Evolutionary conservation across 2,888 invertebrate genomes (phyloP), one percentile per base, ranked within the genome.

Genomic region (Myathropa florea): DNA sequence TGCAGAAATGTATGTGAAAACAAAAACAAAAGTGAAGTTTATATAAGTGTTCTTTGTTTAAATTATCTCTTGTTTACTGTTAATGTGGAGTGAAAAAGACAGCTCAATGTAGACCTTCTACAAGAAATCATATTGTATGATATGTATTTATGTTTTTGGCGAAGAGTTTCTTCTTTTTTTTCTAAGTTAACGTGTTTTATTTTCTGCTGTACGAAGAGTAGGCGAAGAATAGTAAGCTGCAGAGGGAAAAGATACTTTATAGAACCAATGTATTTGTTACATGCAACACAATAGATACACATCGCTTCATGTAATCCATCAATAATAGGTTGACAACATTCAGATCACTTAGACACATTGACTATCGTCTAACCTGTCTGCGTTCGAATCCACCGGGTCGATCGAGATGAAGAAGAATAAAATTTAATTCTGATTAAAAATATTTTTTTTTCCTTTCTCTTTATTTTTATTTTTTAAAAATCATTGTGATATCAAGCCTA

Each of bases 191-290:
- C 9, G 18, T 18, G 46, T 46, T 28, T 4, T 30, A 21, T 2
- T 24, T 53, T 59, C 26, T 30, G 53, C 10, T 67, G 65, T 68
- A 78, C 72, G 77, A 78, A 57, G 68, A 81, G 57, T 33, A 73
- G 73, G 63, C 67, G 33, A 77, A 73, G 46, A 65, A 68, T 14
- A 46, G 60, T 78, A 83, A 23, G 68, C 73, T 83, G 82, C 78
- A 73, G 4, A 64, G 53, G 46, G 72, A 65, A 72, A 83, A 36
- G 61, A 81, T 81, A 81, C 68, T 75, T 81, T 30, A 26, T 46
- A 81, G 63, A 68, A 64, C 23, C 55, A 73, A 33, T 65, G 9
- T 14, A 59, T 68, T 63, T 60, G 12, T 82, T 85, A 68, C 82
- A 85, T 63, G 73, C 73, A 73, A 36, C 18, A 73, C 60, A 72